These are phyloP conservation scores for Sphaeridia pumilis DNA, from an alignment of 2,888 invertebrate genomes.

Conservation along the genomic window DNA sequence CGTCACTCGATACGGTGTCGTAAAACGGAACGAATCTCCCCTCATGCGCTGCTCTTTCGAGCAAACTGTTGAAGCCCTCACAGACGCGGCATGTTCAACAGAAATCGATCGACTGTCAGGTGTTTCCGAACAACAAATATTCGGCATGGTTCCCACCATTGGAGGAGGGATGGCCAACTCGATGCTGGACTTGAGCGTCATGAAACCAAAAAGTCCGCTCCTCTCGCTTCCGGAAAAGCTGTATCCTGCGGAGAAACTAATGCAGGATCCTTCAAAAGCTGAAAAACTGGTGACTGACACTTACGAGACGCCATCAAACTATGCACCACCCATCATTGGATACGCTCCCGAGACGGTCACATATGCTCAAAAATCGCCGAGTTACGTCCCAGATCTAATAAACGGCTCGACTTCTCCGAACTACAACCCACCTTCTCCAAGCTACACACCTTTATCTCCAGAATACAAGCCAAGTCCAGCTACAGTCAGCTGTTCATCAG, in stretches of 20 bases:
- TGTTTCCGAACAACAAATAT: constrained; percentile 97
- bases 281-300: no score
- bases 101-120: constrained; percentile 97
- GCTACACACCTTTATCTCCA: constrained; percentile 44
- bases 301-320: no score
- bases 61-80: constrained; percentile 96
- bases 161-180: no score
- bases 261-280: no score
- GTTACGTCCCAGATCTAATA: neutral
- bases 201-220: no score
- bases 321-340: constrained; percentile 64
- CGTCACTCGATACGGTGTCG: constrained; percentile 99
- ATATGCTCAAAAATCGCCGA: constrained; percentile 43
- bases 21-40: constrained; percentile 93
- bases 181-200: no score
- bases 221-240: no score
- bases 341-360: constrained; percentile 60
- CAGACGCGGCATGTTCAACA: constrained; percentile 96
- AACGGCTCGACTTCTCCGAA: no score
- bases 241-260: no score
- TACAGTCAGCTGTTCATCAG: constrained; percentile 50
- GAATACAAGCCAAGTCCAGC: constrained; percentile 49
- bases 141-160: constrained; percentile 85
- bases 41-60: constrained; percentile 99
- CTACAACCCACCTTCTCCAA: constrained; percentile 56